Evolutionary conservation across 2,113 vertebrate species (phyloP), one percentile per base, ranked within the genome.

Genomic region (Rynchops niger): DNA sequence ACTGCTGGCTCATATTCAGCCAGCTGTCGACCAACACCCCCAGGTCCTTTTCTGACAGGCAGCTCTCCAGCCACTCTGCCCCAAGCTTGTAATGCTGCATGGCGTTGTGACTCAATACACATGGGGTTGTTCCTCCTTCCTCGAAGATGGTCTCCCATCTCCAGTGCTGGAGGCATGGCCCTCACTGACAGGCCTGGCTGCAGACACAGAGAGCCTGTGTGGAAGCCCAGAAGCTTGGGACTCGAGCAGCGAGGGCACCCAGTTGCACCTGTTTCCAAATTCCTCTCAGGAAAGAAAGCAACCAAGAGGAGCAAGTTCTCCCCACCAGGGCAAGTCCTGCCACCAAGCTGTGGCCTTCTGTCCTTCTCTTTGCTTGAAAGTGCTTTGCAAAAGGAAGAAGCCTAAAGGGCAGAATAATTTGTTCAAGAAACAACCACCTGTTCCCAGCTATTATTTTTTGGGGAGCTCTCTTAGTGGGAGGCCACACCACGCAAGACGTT

Each of bases 91-190:
- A 63, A 26, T 4, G 11, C 36, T 63, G 36, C 38, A 13, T 29
- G 26, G 61, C 26, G 11, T 29, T 63, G 63, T 66, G 29, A 43
- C 63, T 13, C 40, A 43, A 22, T 19, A 32, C 29, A 43, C 63
- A 32, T 14, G 19, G 29, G 40, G 9, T 20, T 32, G 12, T 21
- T 66, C 36, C 32, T 26, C 63, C 72, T 19, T 4, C 40, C 84
- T 4, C 15, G 1, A 4, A n/a, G 2, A 10, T 29, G 2, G 17
- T 5, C 12, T 12, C n/a, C 43, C 34, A 20, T 11, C 18, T n/a
- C 32, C 82, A 6, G 58, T 1, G 43, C 3, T 0, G 10, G n/a
- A 16, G 36, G 10, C 47, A 6, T 18, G 15, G 65, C 32, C 32
- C 34, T 38, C 27, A 19, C 61, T 26, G 17, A 42, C 27, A 42